These are phyloP conservation scores for Ficedula albicollis DNA, from an alignment of 2,797 vertebrate species.

Conservation along the genomic window DNA sequence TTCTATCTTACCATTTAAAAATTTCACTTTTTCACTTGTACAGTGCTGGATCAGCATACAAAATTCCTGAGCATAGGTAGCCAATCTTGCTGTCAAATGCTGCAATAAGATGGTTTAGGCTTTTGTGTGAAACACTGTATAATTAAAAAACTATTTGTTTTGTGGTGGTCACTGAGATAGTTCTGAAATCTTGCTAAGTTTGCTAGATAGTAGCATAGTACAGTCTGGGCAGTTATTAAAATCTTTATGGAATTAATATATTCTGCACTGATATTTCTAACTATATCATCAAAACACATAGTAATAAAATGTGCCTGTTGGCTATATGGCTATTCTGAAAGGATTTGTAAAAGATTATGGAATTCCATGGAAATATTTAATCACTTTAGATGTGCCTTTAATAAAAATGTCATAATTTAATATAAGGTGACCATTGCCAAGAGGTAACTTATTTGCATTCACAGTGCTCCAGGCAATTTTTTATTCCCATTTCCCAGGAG, in stretches of 20 bases:
- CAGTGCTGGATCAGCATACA: background rate
- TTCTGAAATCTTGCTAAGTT: background rate
- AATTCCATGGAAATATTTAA: background rate
- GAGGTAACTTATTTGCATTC: background rate
- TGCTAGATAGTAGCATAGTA: background rate
- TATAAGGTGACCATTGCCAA: constrained; percentile 6
- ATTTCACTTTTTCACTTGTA: background rate
- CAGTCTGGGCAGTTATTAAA: background rate
- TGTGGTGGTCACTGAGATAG: background rate
- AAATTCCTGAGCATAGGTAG: background rate
- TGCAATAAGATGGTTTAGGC: background rate
- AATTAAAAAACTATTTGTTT: background rate
- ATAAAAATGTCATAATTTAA: constrained; percentile 5
- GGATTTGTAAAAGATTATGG: no score
- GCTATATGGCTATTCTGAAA: background rate
- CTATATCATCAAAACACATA: background rate
- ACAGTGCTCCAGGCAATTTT: background rate
- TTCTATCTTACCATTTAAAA: background rate
- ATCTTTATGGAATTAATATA: background rate
- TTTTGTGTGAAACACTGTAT: background rate
- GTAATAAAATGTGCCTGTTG: background rate
- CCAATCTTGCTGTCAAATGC: background rate
- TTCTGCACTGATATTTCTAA: background rate
- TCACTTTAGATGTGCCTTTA: background rate
- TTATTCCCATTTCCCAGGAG: constrained; percentile 36